Conservation (phyloP, 2,113 vertebrate species). For the Triplophysa rosa region DNA sequence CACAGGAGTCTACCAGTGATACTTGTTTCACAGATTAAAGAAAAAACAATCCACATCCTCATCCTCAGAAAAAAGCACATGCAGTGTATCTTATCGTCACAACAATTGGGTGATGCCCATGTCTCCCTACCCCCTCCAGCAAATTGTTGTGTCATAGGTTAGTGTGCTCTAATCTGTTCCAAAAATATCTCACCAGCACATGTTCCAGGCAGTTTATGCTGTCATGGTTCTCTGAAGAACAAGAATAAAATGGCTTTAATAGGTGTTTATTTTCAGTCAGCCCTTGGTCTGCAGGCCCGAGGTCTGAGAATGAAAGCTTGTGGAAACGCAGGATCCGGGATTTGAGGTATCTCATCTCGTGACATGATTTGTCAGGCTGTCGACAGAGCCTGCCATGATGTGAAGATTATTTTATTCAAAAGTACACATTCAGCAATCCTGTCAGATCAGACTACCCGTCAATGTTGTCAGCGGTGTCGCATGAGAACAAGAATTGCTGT, state of each 20-base stretch:
- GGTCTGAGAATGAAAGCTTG: slow-evolving; percentile 16
- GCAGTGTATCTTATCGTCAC: slow-evolving; percentile 11
- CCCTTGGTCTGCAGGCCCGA: slow-evolving; percentile 1
- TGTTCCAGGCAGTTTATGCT: slow-evolving; percentile 46
- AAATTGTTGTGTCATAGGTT: slow-evolving; percentile 37
- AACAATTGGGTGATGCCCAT: slow-evolving; percentile 36
- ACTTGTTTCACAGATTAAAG: too few relatives aligned
- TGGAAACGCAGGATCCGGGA: not conserved
- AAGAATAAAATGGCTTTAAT: slow-evolving; percentile 55
- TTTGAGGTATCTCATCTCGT: not conserved
- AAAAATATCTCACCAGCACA: slow-evolving; percentile 53
- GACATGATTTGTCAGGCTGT: slow-evolving; percentile 7
- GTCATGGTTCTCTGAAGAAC: slow-evolving; percentile 53
- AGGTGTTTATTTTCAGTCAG: slow-evolving; percentile 45
- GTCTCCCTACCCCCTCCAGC: slow-evolving; percentile 2
- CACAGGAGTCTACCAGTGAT: too few relatives aligned
- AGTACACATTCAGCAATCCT: slow-evolving; percentile 19
- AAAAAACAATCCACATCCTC: too few relatives aligned
- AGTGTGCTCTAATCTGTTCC: slow-evolving; percentile 22
- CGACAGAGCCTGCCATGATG: not conserved
- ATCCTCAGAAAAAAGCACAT: not conserved
- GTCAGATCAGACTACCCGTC: slow-evolving; percentile 5
- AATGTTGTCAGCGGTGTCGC: not conserved
- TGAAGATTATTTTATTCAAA: slow-evolving; percentile 9
- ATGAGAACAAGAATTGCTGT: not conserved